phyloP scores from a whole-genome alignment of 2,797 vertebrate species.

The Oophaga sylvatica region DNA sequence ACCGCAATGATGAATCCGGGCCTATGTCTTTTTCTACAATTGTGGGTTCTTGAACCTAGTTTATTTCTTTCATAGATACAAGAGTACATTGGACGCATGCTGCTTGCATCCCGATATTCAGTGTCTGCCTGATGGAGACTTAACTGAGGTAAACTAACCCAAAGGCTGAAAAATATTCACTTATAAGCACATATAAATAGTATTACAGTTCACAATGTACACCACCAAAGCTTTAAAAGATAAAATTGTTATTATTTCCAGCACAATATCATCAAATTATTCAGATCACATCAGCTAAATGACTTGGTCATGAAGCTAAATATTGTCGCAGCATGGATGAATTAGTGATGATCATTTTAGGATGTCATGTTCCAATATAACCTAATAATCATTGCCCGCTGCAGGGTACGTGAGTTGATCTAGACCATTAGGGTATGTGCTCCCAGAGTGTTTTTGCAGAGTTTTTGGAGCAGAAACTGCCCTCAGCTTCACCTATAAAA shows the following conservation, averaged over 20 bases:
- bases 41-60: background rate
- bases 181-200: too few species aligned
- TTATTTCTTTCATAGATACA: conserved; percentile 34
- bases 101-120: conserved; percentile 79
- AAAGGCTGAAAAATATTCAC: background rate
- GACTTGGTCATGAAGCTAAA: too few species aligned
- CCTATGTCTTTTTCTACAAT: background rate
- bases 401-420: background rate
- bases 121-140: conserved; percentile 80
- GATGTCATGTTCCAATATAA: too few species aligned
- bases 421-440: background rate
- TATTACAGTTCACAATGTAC: background rate
- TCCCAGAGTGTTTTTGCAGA: too few species aligned
- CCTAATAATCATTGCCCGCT: background rate
- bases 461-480: too few species aligned
- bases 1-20: too few species aligned
- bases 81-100: conserved; percentile 74
- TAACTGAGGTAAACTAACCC: conserved; percentile 80
- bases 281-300: background rate
- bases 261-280: too few species aligned
- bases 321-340: too few species aligned
- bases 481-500: too few species aligned
- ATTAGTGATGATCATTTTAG: too few species aligned
- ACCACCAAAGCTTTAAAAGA: background rate
- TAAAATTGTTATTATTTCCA: background rate